Base-by-base conservation (phyloP, 2,888 invertebrate genomes). In the Tenthredo distinguenda region DNA sequence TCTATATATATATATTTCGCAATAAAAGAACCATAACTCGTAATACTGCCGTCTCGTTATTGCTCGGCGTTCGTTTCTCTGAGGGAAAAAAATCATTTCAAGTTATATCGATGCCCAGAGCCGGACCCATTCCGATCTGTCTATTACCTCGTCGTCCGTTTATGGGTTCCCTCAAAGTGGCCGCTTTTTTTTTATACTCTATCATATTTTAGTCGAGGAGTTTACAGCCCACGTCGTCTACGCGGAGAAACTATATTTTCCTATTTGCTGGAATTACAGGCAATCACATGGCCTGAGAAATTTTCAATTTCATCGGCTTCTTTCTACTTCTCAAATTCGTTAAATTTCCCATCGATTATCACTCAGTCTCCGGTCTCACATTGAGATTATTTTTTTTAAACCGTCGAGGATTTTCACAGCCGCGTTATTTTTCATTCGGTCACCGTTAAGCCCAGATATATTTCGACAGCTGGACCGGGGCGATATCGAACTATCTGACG, bases 201-300 rank as follows among this genome's bases (percentile, higher is more conserved):
- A 77, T 77, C 77, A 77, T 77, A 77, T 77, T 77, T 77, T 55
- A 77, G 21, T 40, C 18, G 50, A 50, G 31, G 18, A 31, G 55
- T 55, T 50, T 55, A 50, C 77, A 76, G 50, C 55, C 21, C 47
- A 10, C 55, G 77, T 77, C 77, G 55, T 21, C 26, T 21, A 34
- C 55, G 18, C 31, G 55, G 7, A n/a, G 10, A 34, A 77, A 77
- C 77, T 55, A 55, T 77, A 34, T 18, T 26, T 34, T 68, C 18
- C 15, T 68, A 15, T 26, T 18, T 34, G 68, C 18, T 68, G 12
- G 68, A 7, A 34, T 6, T 15, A 34, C 34, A 34, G 68, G 21
- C 43, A 43, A n/a, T n/a, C 10, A 5, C 26, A 71, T 18, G 21
- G n/a, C 9, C 3, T 74, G n/a, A 74, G 43, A 21, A 43, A 37